phyloP scores from a whole-genome alignment of 2,113 vertebrate genomes.

The Puffinus mauretanicus region DNA sequence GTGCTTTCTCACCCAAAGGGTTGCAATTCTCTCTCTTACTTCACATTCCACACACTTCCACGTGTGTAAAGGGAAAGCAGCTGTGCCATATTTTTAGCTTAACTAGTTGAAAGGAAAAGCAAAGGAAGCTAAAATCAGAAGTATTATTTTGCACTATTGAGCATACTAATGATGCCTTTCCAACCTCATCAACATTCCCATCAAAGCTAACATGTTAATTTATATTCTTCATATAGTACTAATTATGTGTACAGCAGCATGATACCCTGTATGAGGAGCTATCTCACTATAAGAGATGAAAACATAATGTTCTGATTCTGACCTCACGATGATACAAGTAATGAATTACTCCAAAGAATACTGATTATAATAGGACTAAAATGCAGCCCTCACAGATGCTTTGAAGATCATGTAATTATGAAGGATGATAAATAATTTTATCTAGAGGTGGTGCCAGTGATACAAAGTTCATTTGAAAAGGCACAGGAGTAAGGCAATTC shows the following conservation, averaged over 20 bases:
- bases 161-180: constrained; percentile 43
- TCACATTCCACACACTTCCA: constrained; percentile 23
- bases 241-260: constrained; percentile 16
- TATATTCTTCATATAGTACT: constrained; percentile 42
- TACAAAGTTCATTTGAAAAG: not conserved
- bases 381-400: not conserved
- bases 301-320: not conserved
- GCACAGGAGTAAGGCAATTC: not conserved
- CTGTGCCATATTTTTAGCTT: constrained; percentile 38
- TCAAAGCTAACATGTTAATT: constrained; percentile 49
- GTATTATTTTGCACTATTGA: constrained; percentile 28
- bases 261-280: not conserved
- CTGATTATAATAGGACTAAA: not conserved
- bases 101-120: constrained; percentile 42
- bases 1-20: not conserved
- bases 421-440: not conserved
- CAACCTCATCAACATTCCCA: constrained; percentile 55
- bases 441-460: not conserved
- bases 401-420: not conserved
- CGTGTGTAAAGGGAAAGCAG: constrained; percentile 30
- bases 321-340: not conserved
- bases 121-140: constrained; percentile 39
- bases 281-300: not conserved
- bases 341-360: constrained; percentile 8
- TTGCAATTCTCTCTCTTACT: not conserved